Evolutionary conservation across 2,113 vertebrate species (phyloP).

Genomic region (Anolis carolinensis): DNA sequence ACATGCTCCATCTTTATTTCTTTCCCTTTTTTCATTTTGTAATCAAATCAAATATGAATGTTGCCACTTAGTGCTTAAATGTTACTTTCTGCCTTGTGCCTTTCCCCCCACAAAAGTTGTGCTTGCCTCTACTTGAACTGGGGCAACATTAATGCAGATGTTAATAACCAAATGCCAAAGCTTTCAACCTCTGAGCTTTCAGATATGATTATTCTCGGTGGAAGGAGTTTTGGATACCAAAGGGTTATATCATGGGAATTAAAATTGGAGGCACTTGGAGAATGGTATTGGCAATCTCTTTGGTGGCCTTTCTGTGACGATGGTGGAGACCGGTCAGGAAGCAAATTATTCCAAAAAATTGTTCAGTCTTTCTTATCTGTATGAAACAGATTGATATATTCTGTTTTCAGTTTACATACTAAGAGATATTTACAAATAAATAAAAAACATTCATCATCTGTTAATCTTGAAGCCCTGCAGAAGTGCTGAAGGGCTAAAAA

Average conservation of each 20-base stretch:
- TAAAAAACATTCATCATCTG: not conserved
- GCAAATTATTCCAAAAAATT: not conserved
- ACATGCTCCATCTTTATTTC: not conserved
- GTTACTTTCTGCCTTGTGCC: conserved; percentile 21
- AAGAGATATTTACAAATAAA: not conserved
- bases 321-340: not conserved
- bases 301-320: not conserved
- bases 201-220: not conserved
- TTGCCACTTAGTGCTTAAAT: conserved; percentile 11
- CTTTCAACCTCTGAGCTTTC: conserved; percentile 47
- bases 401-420: not conserved
- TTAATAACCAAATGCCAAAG: conserved; percentile 26
- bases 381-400: not conserved
- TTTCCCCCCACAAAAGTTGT: conserved; percentile 17
- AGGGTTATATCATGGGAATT: not conserved
- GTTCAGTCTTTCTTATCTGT: not conserved
- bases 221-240: not conserved
- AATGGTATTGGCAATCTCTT: too few species aligned
- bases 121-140: not conserved
- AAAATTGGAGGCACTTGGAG: not conserved
- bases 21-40: conserved; percentile 5
- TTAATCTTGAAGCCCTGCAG: not conserved
- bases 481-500: not conserved
- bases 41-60: not conserved
- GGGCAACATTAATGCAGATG: conserved; percentile 10